phyloP scores from a whole-genome alignment of 2,797 vertebrate genomes.

The Clarias laeviceps region DNA sequence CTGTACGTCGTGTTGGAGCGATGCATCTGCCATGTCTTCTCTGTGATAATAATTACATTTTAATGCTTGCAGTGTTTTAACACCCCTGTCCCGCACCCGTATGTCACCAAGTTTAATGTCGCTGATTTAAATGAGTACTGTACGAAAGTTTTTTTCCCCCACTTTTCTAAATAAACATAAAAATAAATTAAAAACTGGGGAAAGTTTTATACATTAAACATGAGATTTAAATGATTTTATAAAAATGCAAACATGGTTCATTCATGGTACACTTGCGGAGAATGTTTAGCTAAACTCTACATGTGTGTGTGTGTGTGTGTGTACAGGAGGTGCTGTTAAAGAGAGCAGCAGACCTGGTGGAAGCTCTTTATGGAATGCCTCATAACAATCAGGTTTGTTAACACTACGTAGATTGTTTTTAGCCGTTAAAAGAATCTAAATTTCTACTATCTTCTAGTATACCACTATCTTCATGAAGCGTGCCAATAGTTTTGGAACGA shows the following conservation, averaged over 20 bases:
- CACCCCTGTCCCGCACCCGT: neutral
- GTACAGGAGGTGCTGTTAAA: slow-evolving; percentile 80
- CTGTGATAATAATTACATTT: slow-evolving; percentile 29
- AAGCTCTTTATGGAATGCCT: slow-evolving; percentile 82
- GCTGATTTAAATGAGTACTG: slow-evolving; percentile 5
- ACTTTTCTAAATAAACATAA: neutral
- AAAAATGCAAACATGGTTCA: neutral
- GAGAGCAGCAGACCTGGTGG: slow-evolving; percentile 79
- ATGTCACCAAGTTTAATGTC: neutral
- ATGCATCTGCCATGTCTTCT: slow-evolving; percentile 1
- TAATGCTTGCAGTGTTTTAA: slow-evolving; percentile 34
- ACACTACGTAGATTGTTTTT: neutral
- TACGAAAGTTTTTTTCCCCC: neutral
- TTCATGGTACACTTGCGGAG: neutral
- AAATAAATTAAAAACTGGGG: neutral
- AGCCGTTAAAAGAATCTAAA: neutral
- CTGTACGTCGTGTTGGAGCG: slow-evolving; percentile 24
- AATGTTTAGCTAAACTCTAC: neutral
- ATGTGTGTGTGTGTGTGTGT: slow-evolving; percentile 24
- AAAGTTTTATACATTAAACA: neutral
- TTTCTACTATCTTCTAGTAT: neutral
- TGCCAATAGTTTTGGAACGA: neutral
- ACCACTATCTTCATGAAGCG: neutral
- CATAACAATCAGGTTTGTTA: slow-evolving; percentile 77
- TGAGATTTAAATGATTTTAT: neutral